These are phyloP conservation scores for Geotrypetes seraphini DNA, from an alignment of 2,797 vertebrate genomes.

Conservation along the genomic window DNA sequence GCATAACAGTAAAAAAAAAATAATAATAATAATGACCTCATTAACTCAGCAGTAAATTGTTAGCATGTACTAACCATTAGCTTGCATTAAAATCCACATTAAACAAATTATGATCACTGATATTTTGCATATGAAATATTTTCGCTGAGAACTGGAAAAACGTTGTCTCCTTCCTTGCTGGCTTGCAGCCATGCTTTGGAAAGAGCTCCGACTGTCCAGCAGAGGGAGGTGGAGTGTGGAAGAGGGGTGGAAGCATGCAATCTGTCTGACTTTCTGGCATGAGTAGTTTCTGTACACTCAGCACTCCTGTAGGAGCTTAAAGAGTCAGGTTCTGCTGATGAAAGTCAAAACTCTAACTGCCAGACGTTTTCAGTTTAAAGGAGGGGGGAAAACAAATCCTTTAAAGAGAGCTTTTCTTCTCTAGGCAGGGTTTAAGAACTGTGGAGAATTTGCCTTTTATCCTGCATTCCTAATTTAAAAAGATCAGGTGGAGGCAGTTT, in stretches of 20 bases:
- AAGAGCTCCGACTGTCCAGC: slow-evolving; percentile 55
- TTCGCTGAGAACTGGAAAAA: slow-evolving; percentile 66
- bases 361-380: slow-evolving; percentile 10
- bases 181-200: slow-evolving; percentile 74
- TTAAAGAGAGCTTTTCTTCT: no score
- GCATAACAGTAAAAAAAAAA: no score
- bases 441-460: slow-evolving; percentile 7
- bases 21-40: no score
- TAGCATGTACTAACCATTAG: no score
- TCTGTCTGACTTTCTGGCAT: slow-evolving; percentile 56
- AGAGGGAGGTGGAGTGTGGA: slow-evolving; percentile 38
- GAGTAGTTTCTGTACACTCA: slow-evolving; percentile 69
- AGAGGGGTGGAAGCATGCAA: slow-evolving; percentile 45
- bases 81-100: no score
- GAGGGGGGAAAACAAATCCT: background rate
- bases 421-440: slow-evolving; percentile 7
- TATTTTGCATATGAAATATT: slow-evolving; percentile 65
- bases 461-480: background rate
- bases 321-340: slow-evolving; percentile 24
- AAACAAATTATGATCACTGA: slow-evolving; percentile 47
- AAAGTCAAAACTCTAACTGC: slow-evolving; percentile 35
- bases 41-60: no score
- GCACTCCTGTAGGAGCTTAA: slow-evolving; percentile 52
- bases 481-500: background rate
- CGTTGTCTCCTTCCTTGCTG: slow-evolving; percentile 83